A percentile compares a stretch with the other conserved stretches of the same genome.
Evolutionary conservation across 2,888 invertebrate genomes (phyloP).

Genomic region (Cremastinae sp.): DNA sequence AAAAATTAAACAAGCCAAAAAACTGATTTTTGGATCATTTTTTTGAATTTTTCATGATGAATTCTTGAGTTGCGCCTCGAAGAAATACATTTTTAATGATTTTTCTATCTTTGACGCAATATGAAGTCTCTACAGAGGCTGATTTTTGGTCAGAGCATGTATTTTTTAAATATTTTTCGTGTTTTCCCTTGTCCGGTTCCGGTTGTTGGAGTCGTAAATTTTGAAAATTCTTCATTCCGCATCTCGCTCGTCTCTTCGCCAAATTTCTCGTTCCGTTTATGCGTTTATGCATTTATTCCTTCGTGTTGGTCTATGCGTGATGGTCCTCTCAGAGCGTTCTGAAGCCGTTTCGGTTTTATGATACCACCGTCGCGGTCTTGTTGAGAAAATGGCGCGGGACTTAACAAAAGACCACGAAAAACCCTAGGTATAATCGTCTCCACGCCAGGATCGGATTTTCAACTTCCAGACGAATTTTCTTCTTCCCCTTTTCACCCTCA

Average conservation of each 20-base stretch:
- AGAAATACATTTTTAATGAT: too few relatives aligned
- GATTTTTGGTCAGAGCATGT: neutral
- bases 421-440: slow-evolving; percentile 14
- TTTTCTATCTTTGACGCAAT: slow-evolving; percentile 45
- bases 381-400: slow-evolving; percentile 8
- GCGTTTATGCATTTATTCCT: slow-evolving; percentile 54
- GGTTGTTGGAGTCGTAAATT: slow-evolving; percentile 47
- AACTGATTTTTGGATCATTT: too few relatives aligned
- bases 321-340: neutral
- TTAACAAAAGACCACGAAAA: slow-evolving; percentile 14
- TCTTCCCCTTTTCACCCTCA: neutral
- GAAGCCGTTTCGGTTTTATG: slow-evolving; percentile 44
- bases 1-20: too few relatives aligned
- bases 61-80: too few relatives aligned
- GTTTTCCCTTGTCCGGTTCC: slow-evolving; percentile 17
- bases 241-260: neutral
- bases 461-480: neutral
- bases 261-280: slow-evolving; percentile 28
- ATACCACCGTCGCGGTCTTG: slow-evolving; percentile 38
- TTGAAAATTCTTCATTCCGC: slow-evolving; percentile 17
- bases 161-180: slow-evolving; percentile 1
- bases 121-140: neutral
- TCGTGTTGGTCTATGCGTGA: slow-evolving; percentile 4
- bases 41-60: too few relatives aligned
- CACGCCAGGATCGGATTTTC: slow-evolving; percentile 17